Evolutionary conservation across 1,140 invertebrate genomes (phyloP), one percentile per base, ranked within the genome.

Genomic region (Chrysopa pallens): DNA sequence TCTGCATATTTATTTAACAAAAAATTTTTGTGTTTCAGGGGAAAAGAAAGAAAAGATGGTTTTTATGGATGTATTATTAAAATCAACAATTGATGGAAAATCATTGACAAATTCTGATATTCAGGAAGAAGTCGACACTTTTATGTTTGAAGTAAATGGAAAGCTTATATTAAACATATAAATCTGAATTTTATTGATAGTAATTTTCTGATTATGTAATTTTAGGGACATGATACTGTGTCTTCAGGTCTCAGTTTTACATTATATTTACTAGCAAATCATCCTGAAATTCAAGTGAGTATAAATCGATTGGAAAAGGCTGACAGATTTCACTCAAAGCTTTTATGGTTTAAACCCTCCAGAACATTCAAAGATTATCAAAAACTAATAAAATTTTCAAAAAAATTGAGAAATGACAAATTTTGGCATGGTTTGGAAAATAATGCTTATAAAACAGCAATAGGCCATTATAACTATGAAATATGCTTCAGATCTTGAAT

Each of bases 1-100:
- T n/a, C n/a, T n/a, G n/a, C n/a, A n/a, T n/a, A n/a, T n/a, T n/a
- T n/a, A n/a, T n/a, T n/a, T n/a, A n/a, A n/a, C n/a, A n/a, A n/a
- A n/a, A n/a, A n/a, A n/a, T n/a, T n/a, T n/a, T 23, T 23, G 17
- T 23, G 5, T 23, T 23, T 3, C 17, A 23, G 17, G 17, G 66
- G 58, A 8, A 57, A 52, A 23, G 56, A 51, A 36, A 62, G 59
- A 17, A 62, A 61, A 44, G 60, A 61, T 52, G 62, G 64, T 9
- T 83, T 88, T 51, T 55, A 23, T 88, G 40, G 84, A 88, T 64
- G 59, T 82, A 39, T 53, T 88, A 13, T 56, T 87, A 9, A 68
- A 78, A 46, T 61, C 69, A 36, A 66, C 62, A 23, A 59, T 64
- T 15, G 63, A 67, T 44, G 68, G 63, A n/a, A 57, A 62, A 28